Percentiles rank a stretch among this genome's conserved stretches.
Evolutionary conservation across 2,113 vertebrate species (phyloP).

Genomic region (Macrotus californicus): DNA sequence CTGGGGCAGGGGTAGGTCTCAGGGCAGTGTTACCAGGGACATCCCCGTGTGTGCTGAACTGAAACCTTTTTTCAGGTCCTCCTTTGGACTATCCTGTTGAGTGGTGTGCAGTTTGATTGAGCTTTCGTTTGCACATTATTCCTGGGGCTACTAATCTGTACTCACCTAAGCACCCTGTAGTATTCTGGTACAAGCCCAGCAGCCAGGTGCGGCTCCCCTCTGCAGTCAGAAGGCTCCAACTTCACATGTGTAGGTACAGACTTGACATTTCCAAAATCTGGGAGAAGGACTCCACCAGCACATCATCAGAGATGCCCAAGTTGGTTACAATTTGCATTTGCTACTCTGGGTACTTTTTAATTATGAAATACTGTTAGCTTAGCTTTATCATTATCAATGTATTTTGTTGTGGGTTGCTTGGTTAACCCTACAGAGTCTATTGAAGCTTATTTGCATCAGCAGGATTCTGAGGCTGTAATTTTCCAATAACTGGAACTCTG

Average conservation of each 20-base stretch:
- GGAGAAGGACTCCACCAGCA: background rate
- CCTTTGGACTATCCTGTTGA: background rate
- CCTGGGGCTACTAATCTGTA: background rate
- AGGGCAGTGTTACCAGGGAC: background rate
- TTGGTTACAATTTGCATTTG: background rate
- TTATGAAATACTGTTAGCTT: constrained; percentile 51
- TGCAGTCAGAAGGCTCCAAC: background rate
- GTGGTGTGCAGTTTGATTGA: background rate
- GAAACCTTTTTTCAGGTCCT: background rate
- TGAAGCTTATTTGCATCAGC: constrained; percentile 49
- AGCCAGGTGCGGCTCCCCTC: accelerated
- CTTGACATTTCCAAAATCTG: background rate
- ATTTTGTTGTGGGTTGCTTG: constrained; percentile 64
- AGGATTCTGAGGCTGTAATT: constrained; percentile 59
- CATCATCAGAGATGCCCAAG: background rate
- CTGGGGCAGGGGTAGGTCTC: background rate
- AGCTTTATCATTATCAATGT: constrained; percentile 51
- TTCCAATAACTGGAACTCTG: constrained; percentile 59
- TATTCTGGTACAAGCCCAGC: background rate
- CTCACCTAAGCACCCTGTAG: background rate
- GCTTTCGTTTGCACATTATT: background rate
- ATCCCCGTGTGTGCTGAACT: background rate
- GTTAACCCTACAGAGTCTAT: constrained; percentile 45
- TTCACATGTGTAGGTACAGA: background rate
- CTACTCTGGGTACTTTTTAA: constrained; percentile 48